phyloP scores from a whole-genome alignment of 2,113 vertebrate genomes.

The Podarcis muralis region DNA sequence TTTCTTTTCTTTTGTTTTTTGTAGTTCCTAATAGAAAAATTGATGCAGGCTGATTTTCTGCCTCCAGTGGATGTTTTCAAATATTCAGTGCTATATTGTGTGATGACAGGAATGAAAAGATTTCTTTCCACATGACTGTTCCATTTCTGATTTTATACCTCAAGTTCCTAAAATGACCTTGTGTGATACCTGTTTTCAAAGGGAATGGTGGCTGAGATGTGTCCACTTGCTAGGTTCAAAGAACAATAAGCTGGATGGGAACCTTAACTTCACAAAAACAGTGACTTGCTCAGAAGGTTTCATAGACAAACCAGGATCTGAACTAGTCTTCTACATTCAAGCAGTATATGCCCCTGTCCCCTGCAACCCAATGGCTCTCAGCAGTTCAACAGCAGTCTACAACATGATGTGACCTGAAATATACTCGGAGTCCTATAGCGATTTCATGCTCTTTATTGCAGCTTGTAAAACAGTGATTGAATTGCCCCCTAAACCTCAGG shows the following conservation, averaged over 20 bases:
- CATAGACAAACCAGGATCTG: background rate
- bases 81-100: background rate
- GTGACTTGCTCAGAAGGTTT: background rate
- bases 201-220: background rate
- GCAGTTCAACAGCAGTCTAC: background rate
- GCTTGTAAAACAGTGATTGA: too few relatives aligned
- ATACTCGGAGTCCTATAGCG: too few relatives aligned
- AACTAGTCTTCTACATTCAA: background rate
- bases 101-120: background rate
- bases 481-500: too few relatives aligned
- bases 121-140: background rate
- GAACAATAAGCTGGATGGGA: background rate
- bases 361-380: background rate
- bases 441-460: too few relatives aligned
- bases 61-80: accelerated
- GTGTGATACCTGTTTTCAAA: background rate
- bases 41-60: background rate
- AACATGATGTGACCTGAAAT: background rate
- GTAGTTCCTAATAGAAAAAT: background rate
- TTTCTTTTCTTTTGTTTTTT: background rate
- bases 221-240: background rate
- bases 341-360: background rate
- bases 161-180: too few relatives aligned
- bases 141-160: background rate
- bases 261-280: background rate